These are phyloP conservation scores for Piscicola geometra DNA, from an alignment of 2,888 invertebrate species.

Conservation along the genomic window DNA sequence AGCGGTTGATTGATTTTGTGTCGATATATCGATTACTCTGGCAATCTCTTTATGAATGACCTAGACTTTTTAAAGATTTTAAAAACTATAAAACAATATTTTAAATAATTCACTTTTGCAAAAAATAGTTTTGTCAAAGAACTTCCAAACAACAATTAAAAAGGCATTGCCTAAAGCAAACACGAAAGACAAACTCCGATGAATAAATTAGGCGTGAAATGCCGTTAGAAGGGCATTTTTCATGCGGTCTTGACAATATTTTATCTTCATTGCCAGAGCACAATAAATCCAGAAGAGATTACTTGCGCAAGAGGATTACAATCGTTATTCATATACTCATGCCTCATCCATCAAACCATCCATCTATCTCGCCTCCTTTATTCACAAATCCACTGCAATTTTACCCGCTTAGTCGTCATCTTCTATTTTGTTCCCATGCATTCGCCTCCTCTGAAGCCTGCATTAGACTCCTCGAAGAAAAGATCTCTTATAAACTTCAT, in stretches of 20 bases:
- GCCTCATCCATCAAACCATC: neutral
- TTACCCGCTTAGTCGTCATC: too few species aligned
- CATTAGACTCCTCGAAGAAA: too few species aligned
- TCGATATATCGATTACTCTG: slow-evolving; percentile 1
- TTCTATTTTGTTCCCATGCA: too few species aligned
- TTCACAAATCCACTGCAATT: neutral
- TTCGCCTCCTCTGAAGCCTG: too few species aligned
- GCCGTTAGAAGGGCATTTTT: slow-evolving; percentile 8
- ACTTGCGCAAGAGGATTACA: slow-evolving; percentile 4
- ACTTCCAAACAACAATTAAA: neutral
- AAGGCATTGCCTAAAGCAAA: neutral
- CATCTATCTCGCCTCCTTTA: neutral
- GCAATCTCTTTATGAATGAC: neutral
- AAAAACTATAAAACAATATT: too few species aligned
- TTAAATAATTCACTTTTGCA: too few species aligned
- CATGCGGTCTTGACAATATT: neutral
- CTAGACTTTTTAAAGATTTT: neutral
- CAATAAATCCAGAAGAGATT: neutral
- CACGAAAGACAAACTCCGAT: neutral
- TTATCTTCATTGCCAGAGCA: neutral
- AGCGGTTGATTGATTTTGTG: slow-evolving; percentile 11
- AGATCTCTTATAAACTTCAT: too few species aligned
- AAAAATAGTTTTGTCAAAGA: too few species aligned
- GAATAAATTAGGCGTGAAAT: slow-evolving; percentile 9
- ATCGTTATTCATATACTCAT: neutral